These are phyloP conservation scores for Volucella bombylans DNA, from an alignment of 2,888 invertebrate species.

Conservation along the genomic window DNA sequence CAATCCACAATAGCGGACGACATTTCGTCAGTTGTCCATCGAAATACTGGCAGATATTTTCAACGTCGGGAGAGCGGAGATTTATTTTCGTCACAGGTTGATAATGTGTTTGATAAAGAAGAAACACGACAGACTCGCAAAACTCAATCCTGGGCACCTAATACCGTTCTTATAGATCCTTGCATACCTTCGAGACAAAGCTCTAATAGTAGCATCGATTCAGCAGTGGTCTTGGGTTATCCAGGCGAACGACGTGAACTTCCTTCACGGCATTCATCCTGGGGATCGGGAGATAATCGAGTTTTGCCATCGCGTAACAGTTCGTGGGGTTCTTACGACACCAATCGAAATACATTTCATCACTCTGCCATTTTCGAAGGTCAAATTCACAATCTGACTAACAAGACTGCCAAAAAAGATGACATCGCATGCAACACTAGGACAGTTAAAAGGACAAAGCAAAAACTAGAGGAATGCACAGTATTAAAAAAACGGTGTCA, in stretches of 20 bases:
- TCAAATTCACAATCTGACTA: conserved; percentile 80
- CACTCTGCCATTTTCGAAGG: conserved; percentile 81
- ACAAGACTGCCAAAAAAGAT: conserved; percentile 82
- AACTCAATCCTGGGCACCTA: conserved; percentile 81
- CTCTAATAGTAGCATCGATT: conserved; percentile 77
- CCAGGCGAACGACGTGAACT: conserved; percentile 84
- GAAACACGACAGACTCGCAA: conserved; percentile 81
- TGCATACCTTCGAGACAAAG: conserved; percentile 67
- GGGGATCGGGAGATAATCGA: conserved; percentile 89
- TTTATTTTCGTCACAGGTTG: conserved; percentile 87
- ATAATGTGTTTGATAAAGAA: conserved; percentile 88
- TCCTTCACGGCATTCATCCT: conserved; percentile 90
- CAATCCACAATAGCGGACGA: conserved; percentile 52
- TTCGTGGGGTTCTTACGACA: conserved; percentile 89
- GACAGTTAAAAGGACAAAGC: conserved; percentile 88
- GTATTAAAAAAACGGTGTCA: conserved; percentile 80
- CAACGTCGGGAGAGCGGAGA: conserved; percentile 83
- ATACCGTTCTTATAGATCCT: conserved; percentile 74
- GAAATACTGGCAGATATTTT: conserved; percentile 49
- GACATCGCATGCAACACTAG: conserved; percentile 85
- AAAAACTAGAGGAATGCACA: conserved; percentile 85
- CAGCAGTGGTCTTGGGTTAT: conserved; percentile 84
- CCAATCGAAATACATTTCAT: conserved; percentile 79
- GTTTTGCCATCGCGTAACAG: conserved; percentile 87
- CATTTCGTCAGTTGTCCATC: conserved; percentile 50